Evolutionary conservation across 2,113 vertebrate species (phyloP).

Genomic region (Sphyrna mokarran): DNA sequence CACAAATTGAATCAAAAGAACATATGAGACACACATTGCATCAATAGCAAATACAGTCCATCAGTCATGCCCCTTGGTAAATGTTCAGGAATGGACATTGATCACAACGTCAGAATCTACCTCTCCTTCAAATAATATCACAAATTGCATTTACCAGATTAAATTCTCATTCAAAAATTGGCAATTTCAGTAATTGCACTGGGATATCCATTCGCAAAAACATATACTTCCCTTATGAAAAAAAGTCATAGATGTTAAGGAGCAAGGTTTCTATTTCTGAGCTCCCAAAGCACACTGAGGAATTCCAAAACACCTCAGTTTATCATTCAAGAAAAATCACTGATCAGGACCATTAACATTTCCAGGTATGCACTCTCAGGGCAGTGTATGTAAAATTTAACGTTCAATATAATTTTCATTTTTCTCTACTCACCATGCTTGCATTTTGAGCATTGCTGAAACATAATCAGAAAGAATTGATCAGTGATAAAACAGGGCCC

Average conservation of each 20-base stretch:
- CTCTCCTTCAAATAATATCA: not conserved
- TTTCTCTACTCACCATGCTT: conserved; percentile 79
- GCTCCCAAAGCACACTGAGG: not conserved
- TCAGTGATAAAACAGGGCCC: conserved; percentile 40
- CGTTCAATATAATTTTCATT: not conserved
- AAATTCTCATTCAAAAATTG: not conserved
- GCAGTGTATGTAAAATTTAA: not conserved
- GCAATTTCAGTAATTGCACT: not conserved
- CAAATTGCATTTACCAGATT: not conserved
- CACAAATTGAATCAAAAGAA: not conserved
- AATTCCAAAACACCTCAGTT: not conserved
- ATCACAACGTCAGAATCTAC: not conserved
- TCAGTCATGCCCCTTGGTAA: not conserved
- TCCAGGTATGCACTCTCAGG: not conserved
- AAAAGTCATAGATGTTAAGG: not conserved
- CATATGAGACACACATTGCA: not conserved
- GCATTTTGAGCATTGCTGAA: conserved; percentile 99
- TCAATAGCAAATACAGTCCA: not conserved
- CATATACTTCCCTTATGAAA: not conserved
- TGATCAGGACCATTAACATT: not conserved
- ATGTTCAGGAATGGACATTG: not conserved
- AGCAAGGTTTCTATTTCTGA: not conserved
- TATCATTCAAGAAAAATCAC: not conserved
- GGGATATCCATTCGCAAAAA: not conserved
- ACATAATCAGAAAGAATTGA: conserved; percentile 50